These are phyloP conservation scores for Ophonus ardosiacus DNA, from an alignment of 2,888 invertebrate species.

Conservation along the genomic window DNA sequence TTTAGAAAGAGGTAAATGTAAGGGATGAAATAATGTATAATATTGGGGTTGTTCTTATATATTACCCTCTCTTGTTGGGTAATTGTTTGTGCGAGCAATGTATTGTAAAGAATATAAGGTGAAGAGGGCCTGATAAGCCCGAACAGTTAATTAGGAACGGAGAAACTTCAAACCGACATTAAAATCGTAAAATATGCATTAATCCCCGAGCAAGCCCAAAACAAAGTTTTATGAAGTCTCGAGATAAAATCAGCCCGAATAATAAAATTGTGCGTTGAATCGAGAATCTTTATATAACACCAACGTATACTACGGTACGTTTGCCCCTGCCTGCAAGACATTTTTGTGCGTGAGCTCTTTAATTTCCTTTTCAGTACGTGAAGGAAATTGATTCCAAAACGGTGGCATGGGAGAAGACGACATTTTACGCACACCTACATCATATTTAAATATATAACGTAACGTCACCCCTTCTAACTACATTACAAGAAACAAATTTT, in stretches of 20 bases:
- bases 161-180: slow-evolving; percentile 69
- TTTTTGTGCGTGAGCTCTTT: slow-evolving; percentile 71
- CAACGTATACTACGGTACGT: neutral
- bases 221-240: slow-evolving; percentile 74
- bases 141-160: slow-evolving; percentile 62
- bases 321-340: slow-evolving; percentile 65
- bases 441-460: neutral
- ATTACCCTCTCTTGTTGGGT: neutral
- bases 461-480: no score
- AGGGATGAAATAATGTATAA: no score
- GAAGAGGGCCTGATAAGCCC: slow-evolving; percentile 47
- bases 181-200: slow-evolving; percentile 74
- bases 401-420: slow-evolving; percentile 60
- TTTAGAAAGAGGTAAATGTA: no score
- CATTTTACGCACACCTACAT: neutral
- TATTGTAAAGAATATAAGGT: slow-evolving; percentile 3
- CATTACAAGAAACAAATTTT: no score
- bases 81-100: slow-evolving; percentile 1
- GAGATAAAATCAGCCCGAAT: slow-evolving; percentile 73
- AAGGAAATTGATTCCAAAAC: slow-evolving; percentile 70
- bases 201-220: slow-evolving; percentile 70
- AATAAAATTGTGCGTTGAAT: slow-evolving; percentile 73
- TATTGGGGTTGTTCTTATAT: no score
- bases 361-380: slow-evolving; percentile 72
- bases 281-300: slow-evolving; percentile 70